A percentile compares a stretch with the other conserved stretches of the same genome.
These are phyloP conservation scores for Glossophaga mutica DNA, from an alignment of 2,797 vertebrate genomes.

Conservation along the genomic window DNA sequence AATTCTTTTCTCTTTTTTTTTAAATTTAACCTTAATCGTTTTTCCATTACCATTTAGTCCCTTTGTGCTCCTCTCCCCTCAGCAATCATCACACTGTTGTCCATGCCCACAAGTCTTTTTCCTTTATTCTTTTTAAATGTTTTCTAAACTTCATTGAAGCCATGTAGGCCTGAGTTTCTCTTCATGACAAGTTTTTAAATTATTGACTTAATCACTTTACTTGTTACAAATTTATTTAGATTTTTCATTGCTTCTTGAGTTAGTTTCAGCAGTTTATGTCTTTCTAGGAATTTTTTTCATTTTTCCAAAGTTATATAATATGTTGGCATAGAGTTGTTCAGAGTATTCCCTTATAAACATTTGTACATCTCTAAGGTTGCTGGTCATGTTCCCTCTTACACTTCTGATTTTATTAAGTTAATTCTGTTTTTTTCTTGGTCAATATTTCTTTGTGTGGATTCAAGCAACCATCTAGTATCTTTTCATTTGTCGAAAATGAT, in stretches of 20 bases:
- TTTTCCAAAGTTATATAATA: background rate
- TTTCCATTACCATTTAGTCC: too few relatives aligned
- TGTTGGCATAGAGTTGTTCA: background rate
- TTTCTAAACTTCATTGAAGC: background rate
- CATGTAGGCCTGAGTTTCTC: background rate
- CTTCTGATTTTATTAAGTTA: background rate
- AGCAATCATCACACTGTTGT: too few relatives aligned
- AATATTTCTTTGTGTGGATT: background rate
- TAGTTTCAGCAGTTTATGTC: background rate
- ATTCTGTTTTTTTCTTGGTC: background rate
- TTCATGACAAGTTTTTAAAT: background rate
- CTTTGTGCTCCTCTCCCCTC: too few relatives aligned
- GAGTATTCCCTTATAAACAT: background rate
- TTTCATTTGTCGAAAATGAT: background rate
- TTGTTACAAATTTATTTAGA: background rate
- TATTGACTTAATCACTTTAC: background rate
- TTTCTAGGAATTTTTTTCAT: background rate
- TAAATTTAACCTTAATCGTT: too few relatives aligned
- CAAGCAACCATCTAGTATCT: background rate
- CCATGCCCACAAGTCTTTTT: too few relatives aligned
- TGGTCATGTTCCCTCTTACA: background rate
- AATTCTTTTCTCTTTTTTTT: background rate
- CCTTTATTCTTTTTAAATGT: background rate
- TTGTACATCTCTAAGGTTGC: background rate
- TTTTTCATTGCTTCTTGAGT: background rate